These are phyloP conservation scores for Furcula furcula DNA, from an alignment of 2,888 invertebrate species.

Conservation along the genomic window DNA sequence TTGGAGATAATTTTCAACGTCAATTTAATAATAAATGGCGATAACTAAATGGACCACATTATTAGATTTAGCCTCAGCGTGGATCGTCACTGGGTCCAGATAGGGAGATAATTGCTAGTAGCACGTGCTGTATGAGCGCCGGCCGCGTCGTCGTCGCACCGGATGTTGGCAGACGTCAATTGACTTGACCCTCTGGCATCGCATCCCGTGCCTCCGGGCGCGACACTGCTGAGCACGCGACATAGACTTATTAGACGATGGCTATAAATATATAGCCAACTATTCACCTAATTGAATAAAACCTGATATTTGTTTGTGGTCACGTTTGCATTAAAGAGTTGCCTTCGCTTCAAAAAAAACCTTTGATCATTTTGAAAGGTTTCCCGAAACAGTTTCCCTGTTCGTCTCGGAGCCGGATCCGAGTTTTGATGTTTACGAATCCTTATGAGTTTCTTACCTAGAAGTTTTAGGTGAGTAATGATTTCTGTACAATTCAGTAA, in stretches of 20 bases:
- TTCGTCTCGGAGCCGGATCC: background rate
- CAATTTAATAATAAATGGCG: no score
- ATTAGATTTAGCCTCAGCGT: constrained; percentile 1
- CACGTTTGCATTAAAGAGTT: constrained; percentile 10
- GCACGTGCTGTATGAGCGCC: constrained; percentile 58
- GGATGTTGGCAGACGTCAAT: constrained; percentile 74
- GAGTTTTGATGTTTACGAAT: background rate
- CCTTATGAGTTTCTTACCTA: background rate
- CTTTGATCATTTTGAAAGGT: background rate
- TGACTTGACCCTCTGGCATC: constrained; percentile 75
- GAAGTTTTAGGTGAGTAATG: no score
- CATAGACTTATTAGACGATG: constrained; percentile 22
- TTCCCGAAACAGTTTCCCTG: background rate
- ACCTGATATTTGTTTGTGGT: constrained; percentile 16
- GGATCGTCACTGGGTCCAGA: constrained; percentile 21
- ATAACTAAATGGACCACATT: no score
- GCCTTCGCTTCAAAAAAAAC: constrained; percentile 11
- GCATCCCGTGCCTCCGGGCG: constrained; percentile 58
- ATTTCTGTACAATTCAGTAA: no score
- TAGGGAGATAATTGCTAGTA: constrained; percentile 42
- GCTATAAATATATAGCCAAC: constrained; percentile 23
- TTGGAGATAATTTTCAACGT: no score
- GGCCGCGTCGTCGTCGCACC: constrained; percentile 53
- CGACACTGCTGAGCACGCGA: constrained; percentile 47
- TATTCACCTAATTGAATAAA: constrained; percentile 14